phyloP scores from a whole-genome alignment of 2,113 vertebrate genomes.

The Ammodytes dubius region DNA sequence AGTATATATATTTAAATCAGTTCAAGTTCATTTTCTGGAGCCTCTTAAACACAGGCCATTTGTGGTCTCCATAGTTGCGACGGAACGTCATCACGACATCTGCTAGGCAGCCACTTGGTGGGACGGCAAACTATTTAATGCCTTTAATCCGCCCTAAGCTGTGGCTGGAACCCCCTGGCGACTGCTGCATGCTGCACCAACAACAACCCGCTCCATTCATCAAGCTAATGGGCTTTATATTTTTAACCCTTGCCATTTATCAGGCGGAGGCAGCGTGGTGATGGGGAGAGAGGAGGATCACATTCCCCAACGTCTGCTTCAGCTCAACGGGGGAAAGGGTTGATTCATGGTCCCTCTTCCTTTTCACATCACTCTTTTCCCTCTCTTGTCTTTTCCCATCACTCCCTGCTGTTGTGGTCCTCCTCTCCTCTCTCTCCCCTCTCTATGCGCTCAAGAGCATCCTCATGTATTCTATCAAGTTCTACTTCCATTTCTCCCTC shows the following conservation, averaged over 20 bases:
- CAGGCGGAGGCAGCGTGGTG: constrained; percentile 75
- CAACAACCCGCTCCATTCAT: constrained; percentile 82
- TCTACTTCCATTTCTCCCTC: constrained; percentile 43
- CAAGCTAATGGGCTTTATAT: constrained; percentile 86
- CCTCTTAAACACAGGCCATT: constrained; percentile 25
- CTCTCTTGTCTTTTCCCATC: constrained; percentile 66
- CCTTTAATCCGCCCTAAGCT: constrained; percentile 82
- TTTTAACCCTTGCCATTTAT: constrained; percentile 88
- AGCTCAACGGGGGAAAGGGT: constrained; percentile 67
- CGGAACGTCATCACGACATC: constrained; percentile 58
- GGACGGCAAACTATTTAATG: constrained; percentile 80
- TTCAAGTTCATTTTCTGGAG: constrained; percentile 24
- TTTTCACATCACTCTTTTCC: constrained; percentile 70
- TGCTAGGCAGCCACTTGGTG: constrained; percentile 63
- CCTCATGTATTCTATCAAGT: constrained; percentile 54
- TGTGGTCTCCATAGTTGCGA: constrained; percentile 42
- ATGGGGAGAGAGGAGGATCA: constrained; percentile 65
- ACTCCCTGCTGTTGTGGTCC: constrained; percentile 65
- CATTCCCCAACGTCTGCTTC: constrained; percentile 73
- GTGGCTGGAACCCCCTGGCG: constrained; percentile 75
- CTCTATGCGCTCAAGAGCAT: constrained; percentile 6
- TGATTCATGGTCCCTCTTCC: constrained; percentile 81
- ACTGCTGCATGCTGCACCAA: constrained; percentile 75
- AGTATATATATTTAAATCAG: not conserved
- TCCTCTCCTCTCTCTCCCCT: constrained; percentile 27